Evolutionary conservation across 2,888 invertebrate genomes (phyloP), one percentile per base, ranked within the genome.

Genomic region (Apamea epomidion): DNA sequence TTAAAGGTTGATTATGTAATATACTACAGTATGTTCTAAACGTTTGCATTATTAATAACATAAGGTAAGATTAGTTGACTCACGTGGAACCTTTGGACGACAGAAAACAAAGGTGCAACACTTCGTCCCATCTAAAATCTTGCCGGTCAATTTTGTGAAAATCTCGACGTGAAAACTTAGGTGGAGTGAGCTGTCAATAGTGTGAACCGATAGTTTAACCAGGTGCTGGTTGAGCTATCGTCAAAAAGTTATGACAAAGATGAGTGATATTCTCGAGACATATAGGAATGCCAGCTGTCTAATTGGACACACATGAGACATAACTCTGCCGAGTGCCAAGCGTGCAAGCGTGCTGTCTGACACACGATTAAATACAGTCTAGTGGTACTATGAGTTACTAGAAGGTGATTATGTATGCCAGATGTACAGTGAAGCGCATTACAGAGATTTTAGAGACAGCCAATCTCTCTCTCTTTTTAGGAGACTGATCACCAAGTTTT

Each of bases 221-320:
- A 42, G 42, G 7, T 42, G 42, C 51, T 42, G 64, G 45, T 37
- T 5, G 37, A 29, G 60, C 7, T 10, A 29, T 37, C 48, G 18
- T 42, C 48, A 73, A 29, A 60, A 48, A 2, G 6, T 71, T 65
- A 72, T 37, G 6, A 65, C 48, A 25, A n/a, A 74, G 29, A 73
- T 83, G 69, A 73, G 32, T 67, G 68, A 84, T 83, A 45, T 25
- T 21, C 29, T 10, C 16, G 8, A 42, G 51, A 67, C 69, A 8
- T 1, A 16, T 21, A 32, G 37, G 37, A n/a, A 70, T 32, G 80
- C 16, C 62, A 84, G 45, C 73, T 84, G 80, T 83, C 84, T 51
- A 48, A 62, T 65, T 42, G 6, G 51, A 67, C 71, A 70, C 51
- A 48, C 67, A 37, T 74, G 80, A 72, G 68, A 65, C 58, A 84